phyloP scores from a whole-genome alignment of 2,113 vertebrate species.

The Callipepla californica region DNA sequence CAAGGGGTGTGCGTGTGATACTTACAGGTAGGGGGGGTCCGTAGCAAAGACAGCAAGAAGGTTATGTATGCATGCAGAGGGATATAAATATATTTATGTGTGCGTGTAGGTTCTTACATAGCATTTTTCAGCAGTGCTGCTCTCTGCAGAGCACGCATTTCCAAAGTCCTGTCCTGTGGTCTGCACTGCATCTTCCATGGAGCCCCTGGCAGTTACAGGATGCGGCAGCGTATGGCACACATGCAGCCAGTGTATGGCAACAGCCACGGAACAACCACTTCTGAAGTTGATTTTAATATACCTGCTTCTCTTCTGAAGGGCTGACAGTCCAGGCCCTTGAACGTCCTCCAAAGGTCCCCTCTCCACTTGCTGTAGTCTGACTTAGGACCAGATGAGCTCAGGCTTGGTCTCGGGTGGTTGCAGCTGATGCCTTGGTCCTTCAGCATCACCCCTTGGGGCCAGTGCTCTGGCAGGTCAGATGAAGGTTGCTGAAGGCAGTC shows the following conservation, averaged over 20 bases:
- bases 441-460: background rate
- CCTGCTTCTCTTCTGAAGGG: background rate
- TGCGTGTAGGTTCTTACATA: background rate
- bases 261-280: background rate
- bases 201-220: background rate
- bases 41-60: background rate
- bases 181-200: background rate
- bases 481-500: background rate
- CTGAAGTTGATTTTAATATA: too few relatives aligned
- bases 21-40: background rate
- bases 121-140: background rate
- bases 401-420: background rate
- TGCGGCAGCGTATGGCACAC: background rate
- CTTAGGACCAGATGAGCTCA: background rate
- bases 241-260: accelerated
- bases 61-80: background rate
- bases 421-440: background rate
- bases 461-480: background rate
- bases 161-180: background rate
- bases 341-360: background rate
- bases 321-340: background rate
- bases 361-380: background rate
- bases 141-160: background rate
- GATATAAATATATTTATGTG: background rate
- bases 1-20: background rate